A percentile compares a stretch with the other conserved stretches of the same genome.
Evolutionary conservation across 2,113 vertebrate species (phyloP).

Genomic region (Apteryx mantelli): DNA sequence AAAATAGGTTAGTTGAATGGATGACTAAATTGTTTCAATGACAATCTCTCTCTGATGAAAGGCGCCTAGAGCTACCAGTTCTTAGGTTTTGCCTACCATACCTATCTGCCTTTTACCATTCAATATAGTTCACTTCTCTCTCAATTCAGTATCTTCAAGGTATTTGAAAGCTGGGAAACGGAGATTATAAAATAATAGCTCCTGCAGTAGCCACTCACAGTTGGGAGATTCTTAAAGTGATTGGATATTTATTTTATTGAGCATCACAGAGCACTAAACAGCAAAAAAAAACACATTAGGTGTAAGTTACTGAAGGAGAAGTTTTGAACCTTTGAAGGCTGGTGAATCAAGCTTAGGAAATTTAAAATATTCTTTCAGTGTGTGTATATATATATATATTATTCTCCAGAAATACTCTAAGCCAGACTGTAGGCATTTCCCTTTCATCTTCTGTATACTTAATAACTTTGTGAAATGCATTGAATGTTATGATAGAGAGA

Average conservation of each 20-base stretch:
- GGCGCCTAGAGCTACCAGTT: constrained; percentile 17
- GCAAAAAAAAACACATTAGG: constrained; percentile 45
- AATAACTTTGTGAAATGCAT: constrained; percentile 37
- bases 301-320: constrained; percentile 32
- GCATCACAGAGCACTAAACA: constrained; percentile 18
- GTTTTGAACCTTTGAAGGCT: background rate
- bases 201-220: background rate
- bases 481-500: constrained; percentile 46
- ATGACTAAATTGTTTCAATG: constrained; percentile 57
- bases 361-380: constrained; percentile 41
- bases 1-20: constrained; percentile 48
- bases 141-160: constrained; percentile 51
- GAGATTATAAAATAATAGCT: constrained; percentile 58
- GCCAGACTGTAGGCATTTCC: constrained; percentile 13
- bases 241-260: constrained; percentile 31
- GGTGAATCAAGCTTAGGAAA: constrained; percentile 30
- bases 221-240: constrained; percentile 60
- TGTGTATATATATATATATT: background rate
- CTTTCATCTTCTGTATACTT: constrained; percentile 56
- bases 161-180: constrained; percentile 45
- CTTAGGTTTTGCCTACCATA: constrained; percentile 10
- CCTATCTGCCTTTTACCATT: constrained; percentile 32
- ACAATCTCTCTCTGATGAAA: constrained; percentile 41
- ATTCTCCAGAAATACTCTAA: background rate
- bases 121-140: constrained; percentile 11